Percentiles rank a stretch among this genome's conserved stretches.
These are phyloP conservation scores for Prenolepis imparis DNA, from an alignment of 2,888 invertebrate species.

Conservation along the genomic window DNA sequence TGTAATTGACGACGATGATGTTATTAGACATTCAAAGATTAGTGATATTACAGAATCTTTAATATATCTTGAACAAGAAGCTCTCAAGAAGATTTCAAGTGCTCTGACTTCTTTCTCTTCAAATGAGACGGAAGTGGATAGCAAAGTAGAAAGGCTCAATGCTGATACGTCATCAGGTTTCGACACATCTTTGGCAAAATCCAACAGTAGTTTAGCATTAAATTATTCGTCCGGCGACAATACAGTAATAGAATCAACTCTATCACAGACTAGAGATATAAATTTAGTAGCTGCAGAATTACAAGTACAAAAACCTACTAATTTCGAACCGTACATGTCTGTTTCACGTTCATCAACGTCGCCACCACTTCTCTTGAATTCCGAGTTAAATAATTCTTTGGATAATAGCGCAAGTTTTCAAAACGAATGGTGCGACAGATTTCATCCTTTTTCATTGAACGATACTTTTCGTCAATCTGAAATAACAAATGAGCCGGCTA, in stretches of 20 bases:
- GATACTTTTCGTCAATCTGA: constrained; percentile 52
- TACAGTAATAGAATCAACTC: neutral
- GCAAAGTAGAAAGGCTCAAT: neutral
- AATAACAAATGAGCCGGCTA: neutral
- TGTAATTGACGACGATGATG: neutral
- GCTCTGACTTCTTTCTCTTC: neutral
- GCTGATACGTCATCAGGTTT: neutral
- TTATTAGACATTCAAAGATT: neutral
- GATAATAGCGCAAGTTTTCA: constrained; percentile 49
- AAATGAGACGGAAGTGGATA: neutral
- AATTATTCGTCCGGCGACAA: constrained; percentile 11
- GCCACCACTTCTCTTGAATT: constrained; percentile 56
- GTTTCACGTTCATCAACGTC: constrained; percentile 65
- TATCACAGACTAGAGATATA: constrained; percentile 8
- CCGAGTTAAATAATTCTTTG: constrained; percentile 42
- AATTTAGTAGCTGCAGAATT: neutral
- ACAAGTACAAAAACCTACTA: constrained; percentile 21
- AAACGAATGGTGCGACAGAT: constrained; percentile 43
- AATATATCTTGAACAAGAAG: constrained; percentile 1
- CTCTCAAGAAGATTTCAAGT: no score
- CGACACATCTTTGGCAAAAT: neutral
- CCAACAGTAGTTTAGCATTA: neutral
- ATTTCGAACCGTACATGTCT: constrained; percentile 44
- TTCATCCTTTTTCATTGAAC: constrained; percentile 52
- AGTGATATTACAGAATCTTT: neutral